Evolutionary conservation across 2,113 vertebrate genomes (phyloP).

Genomic region (Furnarius figulus): DNA sequence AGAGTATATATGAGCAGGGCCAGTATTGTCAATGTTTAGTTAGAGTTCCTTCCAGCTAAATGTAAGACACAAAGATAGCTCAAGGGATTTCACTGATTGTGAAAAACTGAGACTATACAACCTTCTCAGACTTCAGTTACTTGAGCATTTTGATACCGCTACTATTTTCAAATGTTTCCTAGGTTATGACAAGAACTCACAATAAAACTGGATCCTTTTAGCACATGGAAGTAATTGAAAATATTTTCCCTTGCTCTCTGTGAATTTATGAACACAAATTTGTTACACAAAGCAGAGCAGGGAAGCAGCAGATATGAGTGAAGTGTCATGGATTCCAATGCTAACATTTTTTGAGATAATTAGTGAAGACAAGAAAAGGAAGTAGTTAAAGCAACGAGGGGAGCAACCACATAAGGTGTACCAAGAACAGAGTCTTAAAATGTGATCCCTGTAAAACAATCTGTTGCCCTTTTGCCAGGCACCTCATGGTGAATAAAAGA

Average conservation of each 20-base stretch:
- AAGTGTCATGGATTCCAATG: neutral
- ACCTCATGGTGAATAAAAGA: neutral
- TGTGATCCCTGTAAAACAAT: neutral
- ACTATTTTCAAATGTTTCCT: neutral
- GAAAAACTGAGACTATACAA: neutral
- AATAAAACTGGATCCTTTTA: neutral
- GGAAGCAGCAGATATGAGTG: neutral
- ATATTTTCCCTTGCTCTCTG: neutral
- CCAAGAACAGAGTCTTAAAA: neutral
- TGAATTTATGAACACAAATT: neutral
- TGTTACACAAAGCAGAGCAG: rapidly evolving
- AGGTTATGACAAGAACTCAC: neutral
- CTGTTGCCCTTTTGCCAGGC: neutral
- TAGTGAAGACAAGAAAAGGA: neutral
- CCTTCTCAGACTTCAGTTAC: neutral
- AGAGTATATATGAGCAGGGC: neutral
- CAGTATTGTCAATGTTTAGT: neutral
- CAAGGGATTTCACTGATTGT: neutral
- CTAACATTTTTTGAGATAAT: neutral
- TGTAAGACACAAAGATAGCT: neutral
- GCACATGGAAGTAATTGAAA: neutral
- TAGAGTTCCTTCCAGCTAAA: neutral
- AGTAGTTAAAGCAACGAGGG: neutral
- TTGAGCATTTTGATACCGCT: neutral
- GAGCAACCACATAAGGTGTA: neutral